Percentiles rank a stretch among this genome's conserved stretches.
phyloP scores from a whole-genome alignment of 2,113 vertebrate species.

The Poecile atricapillus region DNA sequence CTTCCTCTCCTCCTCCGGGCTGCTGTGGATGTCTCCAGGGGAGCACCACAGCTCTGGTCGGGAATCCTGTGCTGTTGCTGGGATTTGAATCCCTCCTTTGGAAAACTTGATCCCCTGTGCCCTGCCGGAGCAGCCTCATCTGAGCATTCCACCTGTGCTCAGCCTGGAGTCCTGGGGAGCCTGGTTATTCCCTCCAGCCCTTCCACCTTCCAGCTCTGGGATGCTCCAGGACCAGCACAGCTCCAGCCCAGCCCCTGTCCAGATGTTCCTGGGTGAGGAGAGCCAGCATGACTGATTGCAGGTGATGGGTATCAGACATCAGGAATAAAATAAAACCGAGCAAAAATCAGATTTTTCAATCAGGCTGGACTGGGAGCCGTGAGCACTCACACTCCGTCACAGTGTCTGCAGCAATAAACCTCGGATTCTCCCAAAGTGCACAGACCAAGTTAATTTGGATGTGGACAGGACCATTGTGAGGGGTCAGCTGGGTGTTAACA shows the following conservation, averaged over 20 bases:
- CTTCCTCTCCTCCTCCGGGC: rapidly evolving
- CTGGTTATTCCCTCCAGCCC: not conserved
- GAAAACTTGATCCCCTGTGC: not conserved
- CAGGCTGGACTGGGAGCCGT: not conserved
- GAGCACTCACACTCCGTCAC: not conserved
- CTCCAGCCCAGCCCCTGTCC: not conserved
- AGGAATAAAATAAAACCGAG: not conserved
- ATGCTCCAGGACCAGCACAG: not conserved
- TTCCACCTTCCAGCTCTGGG: not conserved
- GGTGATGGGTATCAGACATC: not conserved
- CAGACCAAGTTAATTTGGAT: not conserved
- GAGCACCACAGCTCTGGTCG: not conserved
- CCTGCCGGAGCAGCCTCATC: not conserved
- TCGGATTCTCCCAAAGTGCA: not conserved
- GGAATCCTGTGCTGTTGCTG: not conserved
- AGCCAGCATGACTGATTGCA: not conserved
- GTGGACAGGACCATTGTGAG: not conserved
- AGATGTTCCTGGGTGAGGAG: not conserved
- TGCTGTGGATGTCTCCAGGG: not conserved
- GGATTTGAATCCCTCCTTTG: not conserved
- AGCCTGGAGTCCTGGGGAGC: no score
- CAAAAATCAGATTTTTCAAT: not conserved
- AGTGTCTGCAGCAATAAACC: not conserved
- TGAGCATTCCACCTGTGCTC: not conserved
- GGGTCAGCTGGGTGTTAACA: not conserved